Evolutionary conservation across 2,888 invertebrate species (phyloP), one percentile per base, ranked within the genome.

Genomic region (Lissocephala sabroskyi): DNA sequence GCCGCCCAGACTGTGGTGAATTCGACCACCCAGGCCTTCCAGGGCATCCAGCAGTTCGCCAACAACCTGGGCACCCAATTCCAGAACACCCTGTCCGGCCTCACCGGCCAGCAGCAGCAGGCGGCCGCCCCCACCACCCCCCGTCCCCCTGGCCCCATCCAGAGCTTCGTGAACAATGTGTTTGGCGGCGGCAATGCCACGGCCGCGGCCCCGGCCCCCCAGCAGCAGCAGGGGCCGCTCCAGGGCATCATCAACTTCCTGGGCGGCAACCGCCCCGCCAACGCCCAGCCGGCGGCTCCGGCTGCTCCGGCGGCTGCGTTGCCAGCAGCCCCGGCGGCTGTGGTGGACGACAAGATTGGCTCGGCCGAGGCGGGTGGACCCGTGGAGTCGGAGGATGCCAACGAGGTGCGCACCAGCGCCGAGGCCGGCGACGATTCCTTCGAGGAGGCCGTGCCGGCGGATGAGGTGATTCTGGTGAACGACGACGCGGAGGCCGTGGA

Each of bases 201-300:
- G 1, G 64, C 67, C 1, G 56, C 73, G 0, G 48, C 65, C 5
- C 52, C 66, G 0, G 45, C 61, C 13, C 56, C 42, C 7, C 60
- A 49, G 28, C 70, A 59, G 41, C 73, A 57, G 19, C 63, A 58
- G 11, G 80, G 81, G 1, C 82, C 82, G 0, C 56, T 82, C 11
- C 82, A 82, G 52, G 81, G 82, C 9, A 74, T 82, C 32, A 61
- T 82, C n/a, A 82, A 71, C 14, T 81, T 82, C 65, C 65, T 80
- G 42, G 82, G 82, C 30, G 82, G 81, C 28, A 82, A 79, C 50
- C 73, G 82, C 7, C 78, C 82, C 5, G 78, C 75, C 39, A 58
- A 52, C 17, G 44, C 59, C 1, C n/a, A 23, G 3, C 45, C 54
- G 1, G 32, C 52, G 11, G 47, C 63, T 0, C 45, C 65, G 0